Evolutionary conservation across 2,888 invertebrate species (phyloP), one percentile per base, ranked within the genome.

Genomic region (Criorhina ranunculi): DNA sequence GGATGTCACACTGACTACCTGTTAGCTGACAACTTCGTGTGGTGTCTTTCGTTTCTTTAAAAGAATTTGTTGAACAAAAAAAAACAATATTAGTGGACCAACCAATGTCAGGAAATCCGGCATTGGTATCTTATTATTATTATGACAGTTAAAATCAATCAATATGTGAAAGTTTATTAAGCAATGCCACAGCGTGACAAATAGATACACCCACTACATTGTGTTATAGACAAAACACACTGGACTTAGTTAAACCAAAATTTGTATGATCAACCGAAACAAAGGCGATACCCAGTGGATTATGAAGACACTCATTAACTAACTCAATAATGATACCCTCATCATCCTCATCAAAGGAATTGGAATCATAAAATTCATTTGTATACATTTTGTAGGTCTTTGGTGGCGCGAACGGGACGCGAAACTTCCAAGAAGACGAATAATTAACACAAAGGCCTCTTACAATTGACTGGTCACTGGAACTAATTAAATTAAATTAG

Each of bases 401-500:
- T 49, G 46, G 35, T 69, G 40, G 55, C 57, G 33, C 59, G 55
- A 42, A 42, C 12, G 55, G 69, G 69, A 55, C 55, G 44, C 31
- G 33, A 55, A 69, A 57, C 35, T 70, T 62, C 42, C 60, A 64
- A 73, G 67, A 66, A 72, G 69, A 69, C 33, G 73, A 79, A 83
- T 75, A 83, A 83, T 85, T 80, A 85, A 85, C 75, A 80, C 80
- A 62, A 80, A 66, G 80, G 70, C 75, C 75, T 60, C 70, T 66
- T 62, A 77, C 75, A 85, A 85, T 85, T 85, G 85, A 80, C 80
- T 75, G 76, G 80, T 70, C 80, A 85, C 70, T 75, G 85, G 59
- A 85, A 67, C 75, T 85, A 85, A 85, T 85, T 80, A 70, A 85
- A 76, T 85, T 85, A 80, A 80, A 80, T 80, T 75, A 70, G 69